A percentile compares a stretch with the other conserved stretches of the same genome.
These are phyloP conservation scores for Exocentrus adspersus DNA, from an alignment of 2,888 invertebrate species.

Conservation along the genomic window DNA sequence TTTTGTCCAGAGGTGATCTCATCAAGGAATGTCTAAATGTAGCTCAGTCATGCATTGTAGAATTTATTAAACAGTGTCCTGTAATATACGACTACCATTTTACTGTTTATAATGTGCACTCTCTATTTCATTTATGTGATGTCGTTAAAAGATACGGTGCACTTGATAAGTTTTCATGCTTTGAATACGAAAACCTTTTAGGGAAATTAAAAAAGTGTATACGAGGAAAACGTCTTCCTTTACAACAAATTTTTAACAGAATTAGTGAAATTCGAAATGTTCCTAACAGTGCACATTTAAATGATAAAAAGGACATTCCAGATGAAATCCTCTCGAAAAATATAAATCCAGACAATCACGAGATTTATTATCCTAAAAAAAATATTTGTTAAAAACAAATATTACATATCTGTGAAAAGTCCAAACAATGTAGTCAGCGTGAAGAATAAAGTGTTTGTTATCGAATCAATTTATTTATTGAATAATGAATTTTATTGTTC, in stretches of 20 bases:
- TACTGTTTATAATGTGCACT: conserved; percentile 23
- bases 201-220: neutral
- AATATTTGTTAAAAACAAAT: neutral
- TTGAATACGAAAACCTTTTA: conserved; percentile 31
- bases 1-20: neutral
- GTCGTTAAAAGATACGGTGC: conserved; percentile 30
- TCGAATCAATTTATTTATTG: neutral
- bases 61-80: neutral
- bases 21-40: conserved; percentile 6
- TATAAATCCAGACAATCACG: neutral
- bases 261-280: neutral
- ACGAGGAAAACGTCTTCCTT: neutral
- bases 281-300: neutral
- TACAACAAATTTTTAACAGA: neutral
- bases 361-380: neutral
- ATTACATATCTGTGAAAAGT: neutral
- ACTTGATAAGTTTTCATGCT: conserved; percentile 25
- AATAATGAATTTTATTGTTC: neutral
- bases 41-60: neutral
- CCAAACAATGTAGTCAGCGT: neutral
- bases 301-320: no score
- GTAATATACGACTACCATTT: neutral
- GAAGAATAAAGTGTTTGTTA: neutral
- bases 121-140: conserved; percentile 34
- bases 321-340: no score